Conservation (phyloP, 2,797 vertebrate species). For the Paguma larvata region DNA sequence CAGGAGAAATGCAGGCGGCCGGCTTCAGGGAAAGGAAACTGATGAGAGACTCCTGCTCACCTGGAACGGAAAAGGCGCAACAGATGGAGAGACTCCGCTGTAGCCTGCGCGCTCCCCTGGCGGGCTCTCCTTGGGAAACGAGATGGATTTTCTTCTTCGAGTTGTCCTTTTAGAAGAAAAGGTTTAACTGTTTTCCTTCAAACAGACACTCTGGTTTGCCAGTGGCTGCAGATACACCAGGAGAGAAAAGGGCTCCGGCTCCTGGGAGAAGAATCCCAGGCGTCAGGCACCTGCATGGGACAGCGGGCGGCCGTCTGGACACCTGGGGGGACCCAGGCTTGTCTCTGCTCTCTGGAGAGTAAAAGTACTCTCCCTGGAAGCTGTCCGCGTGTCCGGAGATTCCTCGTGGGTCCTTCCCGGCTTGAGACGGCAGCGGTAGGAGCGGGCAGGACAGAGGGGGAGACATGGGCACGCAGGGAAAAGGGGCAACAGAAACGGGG, state of each 20-base stretch:
- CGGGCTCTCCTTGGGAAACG: background rate
- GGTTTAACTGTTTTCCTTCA: background rate
- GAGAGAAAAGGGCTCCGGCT: background rate
- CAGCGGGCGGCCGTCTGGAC: too few species aligned
- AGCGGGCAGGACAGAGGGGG: background rate
- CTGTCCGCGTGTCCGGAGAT: background rate
- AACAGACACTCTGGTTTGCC: background rate
- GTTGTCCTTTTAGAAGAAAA: slow-evolving; percentile 15
- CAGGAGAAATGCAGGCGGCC: slow-evolving; percentile 91
- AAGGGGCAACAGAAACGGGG: background rate
- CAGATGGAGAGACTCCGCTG: background rate
- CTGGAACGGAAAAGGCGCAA: slow-evolving; percentile 6
- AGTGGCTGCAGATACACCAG: background rate
- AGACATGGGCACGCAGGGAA: background rate
- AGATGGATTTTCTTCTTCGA: background rate
- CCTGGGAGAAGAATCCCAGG: background rate
- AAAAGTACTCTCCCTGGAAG: slow-evolving; percentile 16
- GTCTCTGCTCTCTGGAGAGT: background rate
- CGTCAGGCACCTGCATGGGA: background rate
- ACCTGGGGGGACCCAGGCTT: background rate
- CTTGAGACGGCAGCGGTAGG: background rate
- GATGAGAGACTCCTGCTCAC: slow-evolving; percentile 1
- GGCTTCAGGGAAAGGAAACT: slow-evolving; percentile 84
- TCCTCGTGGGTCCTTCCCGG: background rate
- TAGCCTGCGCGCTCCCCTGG: background rate